Evolutionary conservation across 2,888 invertebrate species (phyloP).

Genomic region (Agrotis ipsilon): DNA sequence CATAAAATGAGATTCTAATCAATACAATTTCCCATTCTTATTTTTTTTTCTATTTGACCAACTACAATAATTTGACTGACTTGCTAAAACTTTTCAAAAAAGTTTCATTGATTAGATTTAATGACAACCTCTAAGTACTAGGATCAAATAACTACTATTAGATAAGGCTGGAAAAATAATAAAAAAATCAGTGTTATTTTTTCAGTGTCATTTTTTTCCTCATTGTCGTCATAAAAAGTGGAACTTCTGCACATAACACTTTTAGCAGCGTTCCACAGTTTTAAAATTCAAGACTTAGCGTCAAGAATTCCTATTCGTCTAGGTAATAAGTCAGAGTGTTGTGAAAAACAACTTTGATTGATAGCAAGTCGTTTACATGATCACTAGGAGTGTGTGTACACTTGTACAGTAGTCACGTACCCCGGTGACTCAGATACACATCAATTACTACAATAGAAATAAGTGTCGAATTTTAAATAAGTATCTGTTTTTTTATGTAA

Average conservation of each 20-base stretch:
- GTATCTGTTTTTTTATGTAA: background rate
- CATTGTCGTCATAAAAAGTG: slow-evolving; percentile 3
- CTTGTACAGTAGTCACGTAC: slow-evolving; percentile 36
- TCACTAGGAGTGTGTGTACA: slow-evolving; percentile 22
- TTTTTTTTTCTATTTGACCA: too few species aligned
- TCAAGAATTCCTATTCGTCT: slow-evolving; percentile 49
- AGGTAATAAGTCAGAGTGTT: slow-evolving; percentile 49
- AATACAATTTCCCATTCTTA: too few species aligned
- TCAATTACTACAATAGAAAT: slow-evolving; percentile 14
- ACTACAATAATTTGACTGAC: too few species aligned
- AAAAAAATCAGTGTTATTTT: too few species aligned
- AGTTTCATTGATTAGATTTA: too few species aligned
- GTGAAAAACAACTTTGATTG: slow-evolving; percentile 60
- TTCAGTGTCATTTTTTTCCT: too few species aligned
- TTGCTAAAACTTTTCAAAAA: too few species aligned
- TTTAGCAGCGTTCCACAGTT: slow-evolving; percentile 4
- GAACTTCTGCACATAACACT: slow-evolving; percentile 13
- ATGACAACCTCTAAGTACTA: too few species aligned
- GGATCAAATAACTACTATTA: too few species aligned
- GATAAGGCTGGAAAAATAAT: too few species aligned
- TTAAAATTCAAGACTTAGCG: slow-evolving; percentile 55
- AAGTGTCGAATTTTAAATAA: slow-evolving; percentile 8
- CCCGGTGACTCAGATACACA: slow-evolving; percentile 15
- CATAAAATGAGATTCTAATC: too few species aligned
- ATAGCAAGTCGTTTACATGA: slow-evolving; percentile 35